A percentile compares a stretch with the other conserved stretches of the same genome.
These are phyloP conservation scores for Amphipyra tragopoginis DNA, from an alignment of 2,888 invertebrate genomes.

Conservation along the genomic window DNA sequence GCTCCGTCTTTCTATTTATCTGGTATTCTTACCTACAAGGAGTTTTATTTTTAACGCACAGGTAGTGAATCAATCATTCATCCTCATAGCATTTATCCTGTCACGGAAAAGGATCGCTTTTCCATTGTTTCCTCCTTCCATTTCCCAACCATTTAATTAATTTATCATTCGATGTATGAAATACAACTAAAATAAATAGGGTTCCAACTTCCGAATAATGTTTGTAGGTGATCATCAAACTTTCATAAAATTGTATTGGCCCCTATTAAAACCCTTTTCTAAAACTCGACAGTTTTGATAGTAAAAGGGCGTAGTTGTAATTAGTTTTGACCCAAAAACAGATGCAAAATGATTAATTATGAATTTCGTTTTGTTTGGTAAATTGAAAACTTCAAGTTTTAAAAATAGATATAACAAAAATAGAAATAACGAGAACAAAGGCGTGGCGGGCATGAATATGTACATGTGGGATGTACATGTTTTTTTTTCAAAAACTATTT, in stretches of 20 bases:
- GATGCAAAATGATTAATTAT: conserved; percentile 20
- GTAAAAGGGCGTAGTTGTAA: conserved; percentile 41
- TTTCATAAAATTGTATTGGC: conserved; percentile 41
- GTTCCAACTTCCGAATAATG: conserved; percentile 8
- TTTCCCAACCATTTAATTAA: background rate
- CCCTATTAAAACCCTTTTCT: conserved; percentile 35
- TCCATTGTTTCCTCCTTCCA: no score
- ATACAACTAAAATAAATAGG: conserved; percentile 4
- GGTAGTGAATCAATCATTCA: no score
- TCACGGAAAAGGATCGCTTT: no score
- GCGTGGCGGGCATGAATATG: no score
- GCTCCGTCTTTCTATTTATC: no score
- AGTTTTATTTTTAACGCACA: no score
- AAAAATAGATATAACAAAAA: background rate
- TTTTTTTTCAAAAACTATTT: no score
- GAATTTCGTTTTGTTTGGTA: conserved; percentile 4
- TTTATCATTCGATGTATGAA: background rate
- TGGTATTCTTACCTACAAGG: no score
- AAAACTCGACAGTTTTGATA: conserved; percentile 32
- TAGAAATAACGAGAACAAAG: background rate
- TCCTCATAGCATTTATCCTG: no score
- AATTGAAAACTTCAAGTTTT: background rate
- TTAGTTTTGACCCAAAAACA: conserved; percentile 40
- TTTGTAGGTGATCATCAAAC: conserved; percentile 15
- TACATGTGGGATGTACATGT: no score